Percentiles rank a stretch among this genome's conserved stretches.
Conservation (phyloP, 2,888 invertebrate genomes). For the Rhorus exstirpatorius region DNA sequence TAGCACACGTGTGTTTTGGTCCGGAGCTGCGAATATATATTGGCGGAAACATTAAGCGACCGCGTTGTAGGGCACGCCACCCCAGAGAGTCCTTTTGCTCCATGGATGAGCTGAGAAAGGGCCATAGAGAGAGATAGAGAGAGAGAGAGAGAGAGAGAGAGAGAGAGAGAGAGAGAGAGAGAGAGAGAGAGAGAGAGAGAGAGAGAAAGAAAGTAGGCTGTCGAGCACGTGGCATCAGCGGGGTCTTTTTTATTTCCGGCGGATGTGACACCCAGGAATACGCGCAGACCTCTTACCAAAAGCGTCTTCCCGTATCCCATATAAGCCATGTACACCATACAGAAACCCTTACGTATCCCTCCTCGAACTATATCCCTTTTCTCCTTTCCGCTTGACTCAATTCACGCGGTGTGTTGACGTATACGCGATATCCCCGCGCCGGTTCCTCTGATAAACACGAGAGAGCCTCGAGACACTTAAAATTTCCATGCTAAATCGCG, state of each 20-base stretch:
- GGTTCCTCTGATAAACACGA: not conserved
- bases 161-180: slow-evolving; percentile 5
- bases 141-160: not conserved
- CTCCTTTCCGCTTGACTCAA: slow-evolving; percentile 59
- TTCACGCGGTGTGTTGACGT: slow-evolving; percentile 14
- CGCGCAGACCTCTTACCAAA: slow-evolving; percentile 8
- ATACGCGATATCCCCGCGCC: slow-evolving; percentile 56
- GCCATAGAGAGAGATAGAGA: not conserved
- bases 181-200: not conserved
- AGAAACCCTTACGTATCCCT: slow-evolving; percentile 42
- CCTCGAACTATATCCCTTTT: slow-evolving; percentile 31
- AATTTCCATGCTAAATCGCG: too few species aligned
- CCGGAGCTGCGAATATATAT: slow-evolving; percentile 37
- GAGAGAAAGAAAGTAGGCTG: slow-evolving; percentile 43
- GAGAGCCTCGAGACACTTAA: not conserved
- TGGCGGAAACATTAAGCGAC: not conserved
- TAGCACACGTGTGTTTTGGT: slow-evolving; percentile 51
- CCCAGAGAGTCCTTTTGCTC: slow-evolving; percentile 18
- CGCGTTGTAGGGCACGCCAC: not conserved
- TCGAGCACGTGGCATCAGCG: slow-evolving; percentile 61
- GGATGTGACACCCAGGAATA: slow-evolving; percentile 70
- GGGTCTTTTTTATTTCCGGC: slow-evolving; percentile 77
- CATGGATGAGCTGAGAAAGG: slow-evolving; percentile 13
- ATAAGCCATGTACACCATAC: not conserved
- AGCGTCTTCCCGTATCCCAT: slow-evolving; percentile 54